A percentile compares a stretch with the other conserved stretches of the same genome.
Evolutionary conservation across 35 echinoderm and acorn worm species (phyloP).

Genomic region (Heliocidaris tuberculata): DNA sequence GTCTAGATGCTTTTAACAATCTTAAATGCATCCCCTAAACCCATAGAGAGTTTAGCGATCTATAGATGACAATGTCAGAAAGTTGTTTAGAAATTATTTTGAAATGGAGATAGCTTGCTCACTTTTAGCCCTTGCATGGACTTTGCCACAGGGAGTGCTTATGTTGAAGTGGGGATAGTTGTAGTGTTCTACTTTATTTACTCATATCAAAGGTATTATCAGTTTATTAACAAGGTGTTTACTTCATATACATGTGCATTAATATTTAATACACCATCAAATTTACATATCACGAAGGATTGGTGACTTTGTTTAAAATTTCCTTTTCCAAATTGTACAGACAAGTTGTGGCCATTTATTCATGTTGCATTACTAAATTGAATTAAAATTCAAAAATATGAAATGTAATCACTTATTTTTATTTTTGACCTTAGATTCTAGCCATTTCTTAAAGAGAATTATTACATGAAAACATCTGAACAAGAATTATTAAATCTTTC

Average conservation of each 20-base stretch:
- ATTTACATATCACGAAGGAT: background rate
- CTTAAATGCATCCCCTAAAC: background rate
- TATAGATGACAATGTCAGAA: background rate
- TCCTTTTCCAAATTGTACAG: background rate
- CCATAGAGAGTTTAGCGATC: background rate
- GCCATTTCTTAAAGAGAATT: background rate
- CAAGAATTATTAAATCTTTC: background rate
- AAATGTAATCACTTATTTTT: background rate
- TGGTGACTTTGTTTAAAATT: background rate
- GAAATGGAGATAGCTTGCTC: constrained; percentile 37
- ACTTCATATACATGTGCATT: background rate
- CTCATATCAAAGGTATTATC: background rate
- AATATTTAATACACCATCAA: background rate
- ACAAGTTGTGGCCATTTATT: background rate
- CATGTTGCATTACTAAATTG: background rate
- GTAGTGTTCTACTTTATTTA: background rate
- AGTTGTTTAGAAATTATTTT: background rate
- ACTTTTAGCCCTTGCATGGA: constrained; percentile 34
- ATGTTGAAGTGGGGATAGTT: background rate
- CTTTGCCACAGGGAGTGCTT: background rate
- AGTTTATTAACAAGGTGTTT: background rate
- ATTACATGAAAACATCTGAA: background rate
- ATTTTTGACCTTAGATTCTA: background rate
- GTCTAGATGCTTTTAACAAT: background rate
- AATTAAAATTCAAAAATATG: background rate